phyloP scores from a whole-genome alignment of 2,888 invertebrate genomes.

The Synergus umbraculus region DNA sequence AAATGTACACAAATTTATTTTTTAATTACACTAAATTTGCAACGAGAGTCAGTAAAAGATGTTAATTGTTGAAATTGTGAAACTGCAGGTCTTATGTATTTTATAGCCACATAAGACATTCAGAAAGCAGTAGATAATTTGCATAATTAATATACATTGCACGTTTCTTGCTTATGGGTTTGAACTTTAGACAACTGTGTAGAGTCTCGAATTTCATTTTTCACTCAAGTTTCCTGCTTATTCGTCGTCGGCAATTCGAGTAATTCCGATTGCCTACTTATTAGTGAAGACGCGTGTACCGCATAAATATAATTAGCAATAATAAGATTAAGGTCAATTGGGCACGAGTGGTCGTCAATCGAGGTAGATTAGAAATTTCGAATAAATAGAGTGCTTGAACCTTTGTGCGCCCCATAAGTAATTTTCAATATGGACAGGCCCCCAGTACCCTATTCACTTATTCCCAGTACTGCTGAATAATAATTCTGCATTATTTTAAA shows the following conservation, averaged over 20 bases:
- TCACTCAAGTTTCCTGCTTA: constrained; percentile 34
- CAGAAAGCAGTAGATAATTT: background rate
- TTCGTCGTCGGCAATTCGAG: background rate
- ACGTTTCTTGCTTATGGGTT: constrained; percentile 23
- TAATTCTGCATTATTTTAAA: too few species aligned
- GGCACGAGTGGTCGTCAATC: background rate
- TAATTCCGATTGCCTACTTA: constrained; percentile 27
- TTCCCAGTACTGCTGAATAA: constrained; percentile 43
- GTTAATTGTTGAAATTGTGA: background rate
- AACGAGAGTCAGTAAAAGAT: background rate
- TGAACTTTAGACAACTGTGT: background rate
- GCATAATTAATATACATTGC: background rate
- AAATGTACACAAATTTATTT: background rate
- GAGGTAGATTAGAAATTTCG: background rate
- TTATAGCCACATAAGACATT: background rate
- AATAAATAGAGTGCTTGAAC: constrained; percentile 3
- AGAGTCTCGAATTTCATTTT: constrained; percentile 25
- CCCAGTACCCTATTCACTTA: background rate
- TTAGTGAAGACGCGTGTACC: background rate
- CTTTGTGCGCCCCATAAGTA: background rate
- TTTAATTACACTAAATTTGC: background rate
- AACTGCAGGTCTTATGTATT: background rate
- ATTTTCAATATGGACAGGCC: background rate
- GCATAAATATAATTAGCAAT: constrained; percentile 54
- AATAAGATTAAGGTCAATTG: constrained; percentile 60